Evolutionary conservation across 2,888 invertebrate species (phyloP).

Genomic region (Rutpela maculata): DNA sequence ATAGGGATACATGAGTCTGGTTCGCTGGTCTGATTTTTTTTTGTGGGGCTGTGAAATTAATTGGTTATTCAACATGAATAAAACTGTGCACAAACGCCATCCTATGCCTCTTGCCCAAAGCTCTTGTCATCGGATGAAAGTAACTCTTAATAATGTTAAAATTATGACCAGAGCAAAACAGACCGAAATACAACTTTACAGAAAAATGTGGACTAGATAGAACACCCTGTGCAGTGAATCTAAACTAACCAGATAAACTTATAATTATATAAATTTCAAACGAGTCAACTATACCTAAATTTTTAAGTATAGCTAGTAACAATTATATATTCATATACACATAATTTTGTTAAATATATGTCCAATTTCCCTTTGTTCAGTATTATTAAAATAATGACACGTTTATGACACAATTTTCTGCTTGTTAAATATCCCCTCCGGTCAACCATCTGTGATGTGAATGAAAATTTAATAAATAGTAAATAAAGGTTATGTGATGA

Average conservation of each 20-base stretch:
- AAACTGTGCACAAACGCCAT: no score
- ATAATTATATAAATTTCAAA: background rate
- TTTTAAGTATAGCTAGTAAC: background rate
- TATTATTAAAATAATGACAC: slow-evolving; percentile 33
- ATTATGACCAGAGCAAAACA: no score
- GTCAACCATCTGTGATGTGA: background rate
- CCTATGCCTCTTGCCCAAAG: no score
- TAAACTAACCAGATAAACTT: background rate
- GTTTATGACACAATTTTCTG: slow-evolving; percentile 29
- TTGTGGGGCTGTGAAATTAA: no score
- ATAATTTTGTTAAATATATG: slow-evolving; percentile 8
- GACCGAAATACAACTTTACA: no score
- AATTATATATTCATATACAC: background rate
- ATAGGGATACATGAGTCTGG: no score
- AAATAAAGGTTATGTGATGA: background rate
- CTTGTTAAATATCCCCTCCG: slow-evolving; percentile 25
- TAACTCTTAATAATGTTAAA: no score
- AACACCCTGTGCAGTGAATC: background rate
- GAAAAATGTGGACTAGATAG: no score
- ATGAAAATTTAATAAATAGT: background rate
- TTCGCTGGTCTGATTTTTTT: no score
- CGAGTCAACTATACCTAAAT: background rate
- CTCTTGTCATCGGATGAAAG: no score
- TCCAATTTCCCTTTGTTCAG: slow-evolving; percentile 6
- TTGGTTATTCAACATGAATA: no score